Percentiles rank a stretch among this genome's conserved stretches.
phyloP scores from a whole-genome alignment of 2,113 vertebrate genomes.

The Empidonax alnorum region DNA sequence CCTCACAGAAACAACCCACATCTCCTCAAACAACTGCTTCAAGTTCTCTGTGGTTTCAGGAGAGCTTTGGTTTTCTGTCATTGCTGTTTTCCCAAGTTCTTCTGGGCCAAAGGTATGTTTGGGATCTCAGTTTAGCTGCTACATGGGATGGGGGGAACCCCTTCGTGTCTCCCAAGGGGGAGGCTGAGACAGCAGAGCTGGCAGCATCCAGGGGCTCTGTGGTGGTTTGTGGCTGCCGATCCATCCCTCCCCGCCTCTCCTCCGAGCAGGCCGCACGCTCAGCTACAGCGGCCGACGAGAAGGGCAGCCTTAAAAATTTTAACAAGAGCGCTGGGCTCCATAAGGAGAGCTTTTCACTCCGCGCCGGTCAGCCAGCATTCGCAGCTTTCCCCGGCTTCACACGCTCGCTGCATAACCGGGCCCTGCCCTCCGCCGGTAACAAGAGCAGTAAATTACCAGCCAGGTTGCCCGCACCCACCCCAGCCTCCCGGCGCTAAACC shows the following conservation, averaged over 20 bases:
- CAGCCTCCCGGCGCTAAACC: not conserved
- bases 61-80: not conserved
- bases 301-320: not conserved
- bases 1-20: not conserved
- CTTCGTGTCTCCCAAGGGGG: not conserved
- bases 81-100: not conserved
- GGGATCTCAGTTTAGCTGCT: rapidly evolving
- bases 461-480: not conserved
- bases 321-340: not conserved
- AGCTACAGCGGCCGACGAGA: rapidly evolving
- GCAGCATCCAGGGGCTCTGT: not conserved
- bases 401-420: rapidly evolving
- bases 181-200: not conserved
- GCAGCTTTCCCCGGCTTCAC: not conserved
- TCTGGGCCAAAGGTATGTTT: not conserved
- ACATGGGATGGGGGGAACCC: not conserved
- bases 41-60: not conserved
- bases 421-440: not conserved
- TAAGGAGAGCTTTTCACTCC: not conserved
- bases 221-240: not conserved
- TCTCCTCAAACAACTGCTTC: not conserved
- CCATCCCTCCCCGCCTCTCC: rapidly evolving
- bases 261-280: not conserved
- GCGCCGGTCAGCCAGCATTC: not conserved
- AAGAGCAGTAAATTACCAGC: not conserved